Conservation (phyloP, 1,140 invertebrate species). For the Drosophila punjabiensis region DNA sequence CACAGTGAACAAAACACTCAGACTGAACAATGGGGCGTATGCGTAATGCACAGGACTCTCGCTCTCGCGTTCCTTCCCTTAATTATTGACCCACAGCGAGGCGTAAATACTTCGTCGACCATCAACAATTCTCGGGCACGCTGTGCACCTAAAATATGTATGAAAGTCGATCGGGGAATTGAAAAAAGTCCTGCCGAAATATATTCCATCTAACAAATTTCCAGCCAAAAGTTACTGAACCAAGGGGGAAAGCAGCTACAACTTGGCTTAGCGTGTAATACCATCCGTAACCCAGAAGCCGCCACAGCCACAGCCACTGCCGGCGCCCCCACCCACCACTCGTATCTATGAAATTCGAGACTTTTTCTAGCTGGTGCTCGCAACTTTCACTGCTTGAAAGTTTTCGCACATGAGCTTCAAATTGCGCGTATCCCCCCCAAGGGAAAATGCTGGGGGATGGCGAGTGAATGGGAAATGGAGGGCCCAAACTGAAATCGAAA, state of each 20-base stretch:
- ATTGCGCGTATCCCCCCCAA: conserved; percentile 57
- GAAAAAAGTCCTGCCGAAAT: conserved; percentile 42
- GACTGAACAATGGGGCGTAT: conserved; percentile 39
- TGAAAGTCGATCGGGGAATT: conserved; percentile 43
- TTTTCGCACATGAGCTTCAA: conserved; percentile 79
- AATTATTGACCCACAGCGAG: conserved; percentile 23
- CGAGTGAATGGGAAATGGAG: conserved; percentile 13
- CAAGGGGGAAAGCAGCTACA: conserved; percentile 17
- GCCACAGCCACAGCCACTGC: neutral
- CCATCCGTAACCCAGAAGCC: conserved; percentile 44
- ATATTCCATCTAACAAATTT: conserved; percentile 50
- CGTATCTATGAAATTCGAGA: conserved; percentile 36
- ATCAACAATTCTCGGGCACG: conserved; percentile 19
- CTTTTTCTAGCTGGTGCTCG: conserved; percentile 32
- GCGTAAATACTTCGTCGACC: conserved; percentile 10
- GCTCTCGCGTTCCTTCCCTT: neutral
- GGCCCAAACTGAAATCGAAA: conserved; percentile 69
- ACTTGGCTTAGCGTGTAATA: conserved; percentile 56
- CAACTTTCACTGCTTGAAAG: conserved; percentile 73
- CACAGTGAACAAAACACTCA: conserved; percentile 20
- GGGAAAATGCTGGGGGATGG: conserved; percentile 6
- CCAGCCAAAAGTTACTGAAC: conserved; percentile 42
- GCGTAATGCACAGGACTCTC: conserved; percentile 31
- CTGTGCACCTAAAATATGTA: conserved; percentile 28
- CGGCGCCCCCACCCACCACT: neutral